phyloP scores from a whole-genome alignment of 2,797 vertebrate species.

The Margarornis squamiger region DNA sequence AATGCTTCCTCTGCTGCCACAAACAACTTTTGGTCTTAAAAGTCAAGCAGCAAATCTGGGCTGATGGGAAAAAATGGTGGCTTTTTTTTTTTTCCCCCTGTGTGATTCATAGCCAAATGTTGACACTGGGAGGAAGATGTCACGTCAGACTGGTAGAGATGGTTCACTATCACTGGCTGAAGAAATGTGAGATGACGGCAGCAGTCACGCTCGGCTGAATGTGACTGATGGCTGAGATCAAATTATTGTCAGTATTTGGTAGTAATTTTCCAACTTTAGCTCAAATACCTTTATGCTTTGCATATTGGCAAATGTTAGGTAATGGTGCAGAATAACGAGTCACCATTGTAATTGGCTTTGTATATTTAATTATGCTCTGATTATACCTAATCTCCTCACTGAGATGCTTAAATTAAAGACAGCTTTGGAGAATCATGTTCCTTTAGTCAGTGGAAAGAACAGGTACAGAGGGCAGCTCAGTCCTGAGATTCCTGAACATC shows the following conservation, averaged over 20 bases:
- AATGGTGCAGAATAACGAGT: not conserved
- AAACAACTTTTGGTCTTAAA: slow-evolving; percentile 31
- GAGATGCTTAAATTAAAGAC: not conserved
- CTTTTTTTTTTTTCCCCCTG: not conserved
- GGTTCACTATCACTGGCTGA: not conserved
- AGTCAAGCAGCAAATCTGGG: not conserved
- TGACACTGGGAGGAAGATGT: not conserved
- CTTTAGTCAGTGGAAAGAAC: not conserved
- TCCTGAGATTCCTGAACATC: not conserved
- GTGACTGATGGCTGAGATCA: not conserved
- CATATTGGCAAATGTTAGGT: not conserved
- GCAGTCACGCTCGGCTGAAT: not conserved
- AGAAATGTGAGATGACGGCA: not conserved
- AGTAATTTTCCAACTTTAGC: not conserved
- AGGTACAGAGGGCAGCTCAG: not conserved
- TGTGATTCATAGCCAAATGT: not conserved
- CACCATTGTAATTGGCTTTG: not conserved
- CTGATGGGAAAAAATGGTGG: not conserved
- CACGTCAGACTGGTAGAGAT: not conserved
- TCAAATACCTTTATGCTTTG: not conserved
- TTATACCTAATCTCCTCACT: not conserved
- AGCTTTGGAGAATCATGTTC: not conserved
- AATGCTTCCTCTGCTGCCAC: slow-evolving; percentile 8
- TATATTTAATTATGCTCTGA: not conserved
- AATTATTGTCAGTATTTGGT: not conserved